Conservation (phyloP, 1,140 invertebrate genomes). For the Eulimnadia texana region DNA sequence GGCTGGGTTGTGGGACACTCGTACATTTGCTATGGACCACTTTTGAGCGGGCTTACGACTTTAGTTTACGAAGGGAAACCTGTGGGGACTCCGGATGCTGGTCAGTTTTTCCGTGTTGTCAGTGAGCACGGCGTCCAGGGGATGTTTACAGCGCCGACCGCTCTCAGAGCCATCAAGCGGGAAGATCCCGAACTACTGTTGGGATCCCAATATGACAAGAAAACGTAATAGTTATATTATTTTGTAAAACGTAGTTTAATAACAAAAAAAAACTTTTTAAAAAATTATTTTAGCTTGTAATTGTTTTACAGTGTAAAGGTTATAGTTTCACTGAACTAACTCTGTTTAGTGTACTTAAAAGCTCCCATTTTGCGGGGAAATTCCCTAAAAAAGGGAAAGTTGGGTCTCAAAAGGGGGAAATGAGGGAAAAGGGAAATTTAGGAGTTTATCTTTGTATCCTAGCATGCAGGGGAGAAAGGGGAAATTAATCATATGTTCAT, state of each 20-base stretch:
- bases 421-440: no score
- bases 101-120: slow-evolving; percentile 77
- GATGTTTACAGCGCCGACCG: slow-evolving; percentile 80
- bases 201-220: slow-evolving; percentile 50
- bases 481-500: no score
- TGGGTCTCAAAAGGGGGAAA: no score
- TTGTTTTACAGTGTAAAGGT: no score
- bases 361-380: no score
- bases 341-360: no score
- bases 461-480: no score
- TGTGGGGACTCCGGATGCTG: slow-evolving; percentile 77
- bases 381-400: no score
- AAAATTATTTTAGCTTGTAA: not conserved
- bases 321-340: no score
- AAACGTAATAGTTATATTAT: slow-evolving; percentile 35
- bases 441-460: no score
- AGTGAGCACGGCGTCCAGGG: slow-evolving; percentile 68
- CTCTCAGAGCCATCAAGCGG: slow-evolving; percentile 63
- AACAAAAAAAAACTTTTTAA: not conserved
- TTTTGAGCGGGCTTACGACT: slow-evolving; percentile 64
- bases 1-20: slow-evolving; percentile 92
- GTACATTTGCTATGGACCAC: slow-evolving; percentile 81
- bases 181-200: slow-evolving; percentile 51
- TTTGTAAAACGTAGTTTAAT: not conserved
- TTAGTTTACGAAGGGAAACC: slow-evolving; percentile 91